Evolutionary conservation across 2,888 invertebrate species (phyloP).

Genomic region (Kryphioiulus occultus): DNA sequence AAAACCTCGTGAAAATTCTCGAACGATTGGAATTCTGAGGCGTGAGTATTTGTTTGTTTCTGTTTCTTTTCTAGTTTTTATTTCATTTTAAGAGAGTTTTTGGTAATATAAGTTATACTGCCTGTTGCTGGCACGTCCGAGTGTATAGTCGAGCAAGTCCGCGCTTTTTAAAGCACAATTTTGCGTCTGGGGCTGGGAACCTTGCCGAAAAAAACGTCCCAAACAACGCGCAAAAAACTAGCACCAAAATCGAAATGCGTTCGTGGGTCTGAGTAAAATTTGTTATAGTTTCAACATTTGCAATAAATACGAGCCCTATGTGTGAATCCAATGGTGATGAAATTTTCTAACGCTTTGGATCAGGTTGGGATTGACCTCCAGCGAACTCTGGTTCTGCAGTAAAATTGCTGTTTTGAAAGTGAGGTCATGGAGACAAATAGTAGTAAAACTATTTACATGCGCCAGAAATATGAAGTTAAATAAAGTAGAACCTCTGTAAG

Average conservation of each 20-base stretch:
- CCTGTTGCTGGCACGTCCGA: not conserved
- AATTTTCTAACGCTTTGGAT: too few species aligned
- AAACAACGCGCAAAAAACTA: not conserved
- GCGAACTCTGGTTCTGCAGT: too few species aligned
- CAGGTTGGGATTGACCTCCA: too few species aligned
- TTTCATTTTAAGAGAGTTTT: not conserved
- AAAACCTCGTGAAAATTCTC: not conserved
- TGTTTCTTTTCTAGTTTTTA: not conserved
- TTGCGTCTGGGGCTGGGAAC: not conserved
- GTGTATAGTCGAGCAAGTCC: not conserved
- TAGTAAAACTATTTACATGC: too few species aligned
- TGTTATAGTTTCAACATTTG: too few species aligned
- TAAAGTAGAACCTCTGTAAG: too few species aligned
- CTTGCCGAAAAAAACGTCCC: not conserved
- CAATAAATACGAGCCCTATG: too few species aligned
- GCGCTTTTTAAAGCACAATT: not conserved
- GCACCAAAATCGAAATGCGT: conserved; percentile 29
- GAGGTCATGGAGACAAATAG: too few species aligned
- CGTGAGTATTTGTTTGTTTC: not conserved
- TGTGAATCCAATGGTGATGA: too few species aligned
- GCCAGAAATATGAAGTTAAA: too few species aligned
- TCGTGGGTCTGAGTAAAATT: not conserved
- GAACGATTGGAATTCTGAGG: not conserved
- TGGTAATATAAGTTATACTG: not conserved
- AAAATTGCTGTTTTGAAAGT: too few species aligned